Evolutionary conservation across 2,888 invertebrate genomes (phyloP), one percentile per base, ranked within the genome.

Genomic region (Acrobasis consociella): DNA sequence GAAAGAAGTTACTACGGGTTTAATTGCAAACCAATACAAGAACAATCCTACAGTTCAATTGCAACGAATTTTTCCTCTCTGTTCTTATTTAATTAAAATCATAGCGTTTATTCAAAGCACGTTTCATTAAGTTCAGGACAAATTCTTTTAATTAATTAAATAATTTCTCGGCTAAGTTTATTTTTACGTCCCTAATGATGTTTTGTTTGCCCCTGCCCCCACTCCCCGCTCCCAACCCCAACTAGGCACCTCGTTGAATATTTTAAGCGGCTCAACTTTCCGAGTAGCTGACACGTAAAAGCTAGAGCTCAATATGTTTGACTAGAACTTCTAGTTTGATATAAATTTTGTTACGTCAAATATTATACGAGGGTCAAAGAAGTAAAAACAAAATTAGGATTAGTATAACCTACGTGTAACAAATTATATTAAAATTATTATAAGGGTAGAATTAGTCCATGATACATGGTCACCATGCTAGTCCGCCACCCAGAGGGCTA

Each of bases 91-190:
- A 80, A 82, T 83, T 83, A 79, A 79, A 81, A 72, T 75, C 72
- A 72, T 75, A 74, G 72, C 71, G 73, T 77, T 77, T 74, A 81
- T 78, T 78, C 78, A 69, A 75, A 75, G 77, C 81, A 77, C 81
- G 79, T 83, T 81, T 81, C 72, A 77, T 80, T 80, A 77, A 72
- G 72, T 77, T 77, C 78, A 77, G 76, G 79, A 81, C 79, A 75
- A 80, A 79, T 81, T 80, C 72, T 77, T 78, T 78, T 82, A 81
- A 81, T 85, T 82, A 82, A 83, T 82, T 78, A 80, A 83, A 80
- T 78, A 71, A 80, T 81, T 80, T 80, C 73, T 70, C 68, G 67
- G 69, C 64, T 66, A 64, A 69, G 74, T 70, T 74, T 75, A 75
- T 80, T 81, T 77, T 74, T 73, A 65, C 68, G 62, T 74, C 70